Base-by-base conservation (phyloP, 2,113 vertebrate species). In the Dunckerocampus dactyliophorus region DNA sequence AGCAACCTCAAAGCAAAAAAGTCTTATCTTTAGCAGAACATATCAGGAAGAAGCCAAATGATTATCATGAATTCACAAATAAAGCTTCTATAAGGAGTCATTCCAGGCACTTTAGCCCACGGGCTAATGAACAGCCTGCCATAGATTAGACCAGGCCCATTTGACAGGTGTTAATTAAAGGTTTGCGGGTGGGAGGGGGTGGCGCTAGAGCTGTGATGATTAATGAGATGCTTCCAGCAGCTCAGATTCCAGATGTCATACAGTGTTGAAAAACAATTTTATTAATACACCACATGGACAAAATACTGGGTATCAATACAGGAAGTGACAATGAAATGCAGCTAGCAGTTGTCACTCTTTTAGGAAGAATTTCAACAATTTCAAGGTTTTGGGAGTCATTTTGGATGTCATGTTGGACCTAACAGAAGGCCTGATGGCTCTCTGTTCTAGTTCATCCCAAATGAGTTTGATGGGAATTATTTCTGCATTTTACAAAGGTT, bases 121-220 rank as follows among this genome's bases (percentile, higher is more conserved):
- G 65, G 52, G 70, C 63, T 76, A 71, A 77, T 69, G 76, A 69
- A 39, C 58, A 69, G 65, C 62, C 59, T 61, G 39, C 74, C 62
- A 76, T 73, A 72, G 77, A 79, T 68, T 71, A 58, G 21, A 65
- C 39, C 6, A 21, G 45, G 67, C 67, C 46, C n/a, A 0, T 61
- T 24, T 52, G 51, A 74, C 72, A 67, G 66, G 81, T 66, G 65
- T 54, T 67, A 72, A 73, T 61, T 67, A 62, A 62, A 70, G 71
- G 71, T 72, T 67, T 53, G 58, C 60, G 59, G 67, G 47, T 42
- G 8, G 52, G 49, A 50, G 59, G 24, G 53, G 31, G 51, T 72
- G 57, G 4, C 53, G 17, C n/a, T 20, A 20, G 4, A 55, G 53
- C 28, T 62, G 9, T n/a, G 48, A 58, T 72, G 63, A 82, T 76